Conservation (phyloP, 2,113 vertebrate species). For the Cochlearius cochlearius region DNA sequence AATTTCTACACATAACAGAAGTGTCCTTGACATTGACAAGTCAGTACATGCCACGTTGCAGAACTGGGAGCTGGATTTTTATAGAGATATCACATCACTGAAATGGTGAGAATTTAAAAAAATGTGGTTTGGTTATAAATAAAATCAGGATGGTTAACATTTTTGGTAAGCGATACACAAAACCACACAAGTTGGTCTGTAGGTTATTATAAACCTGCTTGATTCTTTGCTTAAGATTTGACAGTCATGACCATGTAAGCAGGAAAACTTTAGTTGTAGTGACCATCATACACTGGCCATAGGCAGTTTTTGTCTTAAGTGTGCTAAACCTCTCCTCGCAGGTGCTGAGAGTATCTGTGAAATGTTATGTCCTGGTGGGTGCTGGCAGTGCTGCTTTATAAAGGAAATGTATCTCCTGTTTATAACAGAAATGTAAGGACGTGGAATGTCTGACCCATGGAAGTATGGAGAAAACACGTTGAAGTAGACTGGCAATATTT, state of each 20-base stretch:
- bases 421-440: not conserved
- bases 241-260: not conserved
- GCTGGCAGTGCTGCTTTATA: not conserved
- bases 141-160: constrained; percentile 16
- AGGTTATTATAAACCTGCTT: not conserved
- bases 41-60: not conserved
- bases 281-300: not conserved
- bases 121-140: constrained; percentile 21
- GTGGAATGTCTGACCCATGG: not conserved
- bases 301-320: not conserved
- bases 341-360: not conserved
- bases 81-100: not conserved
- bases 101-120: constrained; percentile 23
- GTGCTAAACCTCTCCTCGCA: not conserved
- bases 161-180: not conserved
- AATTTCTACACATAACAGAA: constrained; percentile 28
- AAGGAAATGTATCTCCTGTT: not conserved
- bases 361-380: not conserved
- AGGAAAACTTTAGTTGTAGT: not conserved
- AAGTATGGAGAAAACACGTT: not conserved
- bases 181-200: not conserved
- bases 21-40: constrained; percentile 39
- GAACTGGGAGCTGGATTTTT: constrained; percentile 35
- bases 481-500: not conserved
- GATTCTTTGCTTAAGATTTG: not conserved